A percentile compares a stretch with the other conserved stretches of the same genome.
Conservation (phyloP, 1,140 invertebrate genomes). For the Parapsyche elsis region DNA sequence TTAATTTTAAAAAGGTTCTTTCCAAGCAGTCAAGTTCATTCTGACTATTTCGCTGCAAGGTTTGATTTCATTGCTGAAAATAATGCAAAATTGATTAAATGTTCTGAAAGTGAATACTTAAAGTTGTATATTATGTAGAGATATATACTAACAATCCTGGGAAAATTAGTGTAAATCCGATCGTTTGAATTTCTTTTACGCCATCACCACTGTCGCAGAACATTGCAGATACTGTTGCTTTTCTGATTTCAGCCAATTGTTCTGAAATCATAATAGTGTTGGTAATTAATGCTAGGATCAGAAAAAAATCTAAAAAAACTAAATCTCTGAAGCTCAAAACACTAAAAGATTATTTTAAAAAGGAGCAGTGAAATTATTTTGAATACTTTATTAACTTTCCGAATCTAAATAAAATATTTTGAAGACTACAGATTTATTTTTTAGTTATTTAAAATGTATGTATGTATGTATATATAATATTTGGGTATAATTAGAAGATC, state of each 20-base stretch:
- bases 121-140: no score
- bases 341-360: no score
- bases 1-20: background rate
- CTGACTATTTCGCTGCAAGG: conserved; percentile 22
- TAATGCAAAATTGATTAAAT: conserved; percentile 16
- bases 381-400: no score
- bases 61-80: conserved; percentile 34
- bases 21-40: conserved; percentile 31
- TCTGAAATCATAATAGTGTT: conserved; percentile 65
- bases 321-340: no score
- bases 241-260: conserved; percentile 86
- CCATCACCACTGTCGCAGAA: conserved; percentile 87
- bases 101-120: background rate
- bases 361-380: no score
- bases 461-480: no score
- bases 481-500: no score
- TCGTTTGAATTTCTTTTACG: conserved; percentile 34
- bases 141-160: conserved; percentile 32
- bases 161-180: conserved; percentile 36
- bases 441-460: no score
- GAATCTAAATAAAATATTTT: no score
- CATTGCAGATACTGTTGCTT: conserved; percentile 81
- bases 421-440: no score
- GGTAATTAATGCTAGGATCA: background rate
- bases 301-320: no score